phyloP scores from a whole-genome alignment of 2,797 vertebrate genomes.

The Scyliorhinus canicula region DNA sequence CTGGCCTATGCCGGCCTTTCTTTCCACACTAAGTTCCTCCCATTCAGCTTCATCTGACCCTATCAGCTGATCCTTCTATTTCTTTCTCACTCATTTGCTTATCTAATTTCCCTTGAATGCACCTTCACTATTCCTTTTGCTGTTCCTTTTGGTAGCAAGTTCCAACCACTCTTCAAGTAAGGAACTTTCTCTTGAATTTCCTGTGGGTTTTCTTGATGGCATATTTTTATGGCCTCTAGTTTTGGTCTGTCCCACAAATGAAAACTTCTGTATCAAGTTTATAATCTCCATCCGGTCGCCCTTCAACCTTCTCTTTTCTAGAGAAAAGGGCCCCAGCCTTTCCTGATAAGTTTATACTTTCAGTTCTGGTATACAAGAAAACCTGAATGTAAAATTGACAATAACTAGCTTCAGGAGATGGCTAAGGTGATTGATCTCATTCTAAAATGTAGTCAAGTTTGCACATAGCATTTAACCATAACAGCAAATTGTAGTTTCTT shows the following conservation, averaged over 20 bases:
- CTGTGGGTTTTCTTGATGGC: too few relatives aligned
- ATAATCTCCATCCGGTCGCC: neutral
- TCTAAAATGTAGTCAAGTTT: too few relatives aligned
- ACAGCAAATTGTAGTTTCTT: too few relatives aligned
- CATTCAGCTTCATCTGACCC: neutral
- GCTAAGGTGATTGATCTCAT: neutral
- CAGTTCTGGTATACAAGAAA: neutral
- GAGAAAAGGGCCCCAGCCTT: too few relatives aligned
- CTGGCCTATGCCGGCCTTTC: neutral
- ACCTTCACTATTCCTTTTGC: neutral
- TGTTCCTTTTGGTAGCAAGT: neutral
- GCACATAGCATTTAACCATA: too few relatives aligned
- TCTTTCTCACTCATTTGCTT: too few relatives aligned
- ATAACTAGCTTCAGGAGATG: neutral
- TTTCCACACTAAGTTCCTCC: neutral
- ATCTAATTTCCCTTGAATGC: too few relatives aligned
- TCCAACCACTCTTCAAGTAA: neutral
- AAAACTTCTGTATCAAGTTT: neutral
- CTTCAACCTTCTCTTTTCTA: neutral
- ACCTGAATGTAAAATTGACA: neutral
- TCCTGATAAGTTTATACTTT: neutral
- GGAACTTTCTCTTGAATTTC: too few relatives aligned
- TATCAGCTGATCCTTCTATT: too few relatives aligned
- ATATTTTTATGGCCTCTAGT: too few relatives aligned
- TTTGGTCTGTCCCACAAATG: neutral